A percentile compares a stretch with the other conserved stretches of the same genome.
These are phyloP conservation scores for Cololabis saira DNA, from an alignment of 2,113 vertebrate genomes.

Conservation along the genomic window DNA sequence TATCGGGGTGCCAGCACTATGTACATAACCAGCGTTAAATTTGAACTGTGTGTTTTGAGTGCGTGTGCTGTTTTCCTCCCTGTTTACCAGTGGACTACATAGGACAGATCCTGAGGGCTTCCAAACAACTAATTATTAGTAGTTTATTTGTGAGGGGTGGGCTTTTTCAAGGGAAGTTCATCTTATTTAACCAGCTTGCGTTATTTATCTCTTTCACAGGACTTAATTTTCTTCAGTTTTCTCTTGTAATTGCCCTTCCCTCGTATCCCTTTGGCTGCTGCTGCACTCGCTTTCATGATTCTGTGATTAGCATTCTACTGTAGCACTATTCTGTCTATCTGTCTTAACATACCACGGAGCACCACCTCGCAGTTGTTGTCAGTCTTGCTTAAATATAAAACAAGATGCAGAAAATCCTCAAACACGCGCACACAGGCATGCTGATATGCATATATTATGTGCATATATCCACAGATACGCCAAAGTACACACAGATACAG, in stretches of 20 bases:
- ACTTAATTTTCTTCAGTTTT: background rate
- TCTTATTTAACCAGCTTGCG: too few relatives aligned
- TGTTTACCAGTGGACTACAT: too few relatives aligned
- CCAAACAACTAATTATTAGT: too few relatives aligned
- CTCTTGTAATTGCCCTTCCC: background rate
- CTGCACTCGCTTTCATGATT: slow-evolving; percentile 37
- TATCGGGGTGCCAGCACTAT: too few relatives aligned
- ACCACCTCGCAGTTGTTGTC: slow-evolving; percentile 34
- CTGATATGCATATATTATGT: slow-evolving; percentile 7
- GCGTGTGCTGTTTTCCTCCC: too few relatives aligned
- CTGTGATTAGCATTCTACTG: slow-evolving; percentile 64
- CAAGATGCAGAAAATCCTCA: slow-evolving; percentile 10
- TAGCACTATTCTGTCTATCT: slow-evolving; percentile 58
- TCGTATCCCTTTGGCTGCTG: slow-evolving; percentile 3
- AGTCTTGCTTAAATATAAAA: slow-evolving; percentile 53
- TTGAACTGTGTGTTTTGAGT: too few relatives aligned
- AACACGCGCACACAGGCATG: background rate
- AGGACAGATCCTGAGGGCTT: too few relatives aligned
- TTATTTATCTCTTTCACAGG: too few relatives aligned
- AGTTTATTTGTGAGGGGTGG: too few relatives aligned
- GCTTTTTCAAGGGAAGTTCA: too few relatives aligned
- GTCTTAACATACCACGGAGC: slow-evolving; percentile 38
- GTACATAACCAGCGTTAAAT: too few relatives aligned
- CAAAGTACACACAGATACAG: slow-evolving; percentile 7
- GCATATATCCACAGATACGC: slow-evolving; percentile 11